These are phyloP conservation scores for Caenorhabditis latens DNA, from an alignment of 1,140 invertebrate species.

Conservation along the genomic window DNA sequence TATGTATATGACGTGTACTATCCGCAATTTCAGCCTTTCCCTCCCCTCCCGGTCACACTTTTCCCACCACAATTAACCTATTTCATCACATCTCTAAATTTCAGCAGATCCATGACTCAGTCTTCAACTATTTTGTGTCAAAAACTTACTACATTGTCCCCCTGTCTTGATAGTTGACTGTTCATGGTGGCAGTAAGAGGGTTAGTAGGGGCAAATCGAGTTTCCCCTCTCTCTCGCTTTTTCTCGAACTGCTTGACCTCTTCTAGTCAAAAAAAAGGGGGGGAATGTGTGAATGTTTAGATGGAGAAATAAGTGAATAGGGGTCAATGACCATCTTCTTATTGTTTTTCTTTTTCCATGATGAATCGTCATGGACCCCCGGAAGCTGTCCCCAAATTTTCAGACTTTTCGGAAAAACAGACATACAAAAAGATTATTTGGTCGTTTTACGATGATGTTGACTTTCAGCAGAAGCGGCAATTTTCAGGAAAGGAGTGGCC, in stretches of 20 bases:
- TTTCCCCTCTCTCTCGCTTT: neutral
- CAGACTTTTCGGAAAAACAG: no score
- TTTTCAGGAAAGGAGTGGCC: neutral
- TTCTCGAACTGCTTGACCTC: constrained; percentile 9
- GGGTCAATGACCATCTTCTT: constrained; percentile 23
- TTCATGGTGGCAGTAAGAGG: neutral
- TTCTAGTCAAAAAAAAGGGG: neutral
- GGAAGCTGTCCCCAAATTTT: neutral
- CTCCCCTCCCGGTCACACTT: no score
- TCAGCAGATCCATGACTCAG: neutral
- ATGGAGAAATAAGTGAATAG: neutral
- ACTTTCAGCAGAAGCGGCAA: neutral
- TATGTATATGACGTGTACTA: no score
- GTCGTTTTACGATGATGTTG: neutral
- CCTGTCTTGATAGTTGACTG: neutral
- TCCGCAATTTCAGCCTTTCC: no score
- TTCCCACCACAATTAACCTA: no score
- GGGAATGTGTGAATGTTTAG: constrained; percentile 25
- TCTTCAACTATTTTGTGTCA: no score
- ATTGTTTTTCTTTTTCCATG: neutral
- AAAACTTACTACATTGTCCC: neutral
- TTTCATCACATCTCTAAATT: neutral
- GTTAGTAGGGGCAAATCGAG: neutral
- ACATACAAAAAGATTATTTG: no score
- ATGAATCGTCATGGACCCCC: neutral